Evolutionary conservation across 2,797 vertebrate genomes (phyloP).

Genomic region (Parambassis ranga): DNA sequence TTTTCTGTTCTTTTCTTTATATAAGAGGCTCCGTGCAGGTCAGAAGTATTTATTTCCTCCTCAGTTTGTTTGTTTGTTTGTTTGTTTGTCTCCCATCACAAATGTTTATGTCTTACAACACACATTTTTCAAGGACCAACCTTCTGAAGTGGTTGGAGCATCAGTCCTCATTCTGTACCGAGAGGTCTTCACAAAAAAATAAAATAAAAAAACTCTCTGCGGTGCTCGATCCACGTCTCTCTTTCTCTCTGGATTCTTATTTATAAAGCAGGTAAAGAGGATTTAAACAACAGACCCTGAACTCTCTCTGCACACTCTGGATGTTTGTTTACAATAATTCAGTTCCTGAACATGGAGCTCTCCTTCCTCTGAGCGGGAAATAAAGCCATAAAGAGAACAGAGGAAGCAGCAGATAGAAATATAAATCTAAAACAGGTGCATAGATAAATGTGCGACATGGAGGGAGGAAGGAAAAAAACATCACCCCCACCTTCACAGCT

Average conservation of each 20-base stretch:
- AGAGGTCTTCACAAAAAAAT: constrained; percentile 48
- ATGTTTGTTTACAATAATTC: background rate
- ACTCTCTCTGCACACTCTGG: no score
- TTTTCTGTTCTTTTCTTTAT: no score
- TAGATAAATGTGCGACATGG: constrained; percentile 1
- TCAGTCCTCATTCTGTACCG: constrained; percentile 26
- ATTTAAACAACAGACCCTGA: constrained; percentile 28
- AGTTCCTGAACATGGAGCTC: background rate
- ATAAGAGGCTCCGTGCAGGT: no score
- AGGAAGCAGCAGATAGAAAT: background rate
- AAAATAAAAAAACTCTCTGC: no score
- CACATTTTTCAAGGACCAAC: constrained; percentile 50
- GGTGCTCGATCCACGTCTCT: background rate
- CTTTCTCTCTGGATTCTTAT: background rate
- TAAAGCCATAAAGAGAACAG: background rate
- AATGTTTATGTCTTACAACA: constrained; percentile 5
- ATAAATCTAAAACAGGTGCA: background rate
- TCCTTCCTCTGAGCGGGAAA: no score
- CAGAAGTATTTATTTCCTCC: constrained; percentile 2
- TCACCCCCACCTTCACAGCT: background rate
- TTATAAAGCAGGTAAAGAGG: background rate
- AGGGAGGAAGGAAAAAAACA: background rate
- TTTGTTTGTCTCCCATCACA: no score
- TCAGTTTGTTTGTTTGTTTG: constrained; percentile 17
- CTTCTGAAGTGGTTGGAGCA: constrained; percentile 48